phyloP scores from a whole-genome alignment of 2,113 vertebrate genomes.

The Rhinoderma darwinii region DNA sequence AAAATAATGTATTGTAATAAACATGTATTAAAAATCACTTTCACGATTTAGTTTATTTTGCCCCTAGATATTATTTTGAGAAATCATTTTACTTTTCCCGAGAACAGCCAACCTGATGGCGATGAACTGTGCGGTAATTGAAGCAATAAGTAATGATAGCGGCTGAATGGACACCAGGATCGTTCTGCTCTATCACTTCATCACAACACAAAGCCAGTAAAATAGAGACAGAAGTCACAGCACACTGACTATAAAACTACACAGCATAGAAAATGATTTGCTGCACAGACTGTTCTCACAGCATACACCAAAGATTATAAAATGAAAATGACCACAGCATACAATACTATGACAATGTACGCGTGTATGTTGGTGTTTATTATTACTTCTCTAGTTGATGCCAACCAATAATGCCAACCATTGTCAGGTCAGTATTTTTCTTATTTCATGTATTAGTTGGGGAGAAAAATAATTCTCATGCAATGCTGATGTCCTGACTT shows the following conservation, averaged over 20 bases:
- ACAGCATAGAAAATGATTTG: not conserved
- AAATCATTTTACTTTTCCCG: conserved; percentile 1
- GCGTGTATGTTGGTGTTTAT: too few species aligned
- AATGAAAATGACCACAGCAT: not conserved
- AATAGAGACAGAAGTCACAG: not conserved
- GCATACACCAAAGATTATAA: not conserved
- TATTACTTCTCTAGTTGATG: too few species aligned
- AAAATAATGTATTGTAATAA: not conserved
- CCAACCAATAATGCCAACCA: too few species aligned
- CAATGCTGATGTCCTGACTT: too few species aligned
- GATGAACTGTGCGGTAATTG: not conserved
- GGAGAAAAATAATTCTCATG: too few species aligned
- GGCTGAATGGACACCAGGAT: not conserved
- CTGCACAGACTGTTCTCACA: not conserved
- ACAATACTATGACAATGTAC: not conserved
- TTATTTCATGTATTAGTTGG: too few species aligned
- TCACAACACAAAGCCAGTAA: conserved; percentile 18
- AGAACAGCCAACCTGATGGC: not conserved
- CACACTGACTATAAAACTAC: not conserved
- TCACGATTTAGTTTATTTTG: not conserved
- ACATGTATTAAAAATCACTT: not conserved
- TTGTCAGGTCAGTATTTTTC: too few species aligned
- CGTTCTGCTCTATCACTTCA: conserved; percentile 16
- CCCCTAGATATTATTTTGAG: not conserved
- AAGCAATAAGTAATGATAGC: conserved; percentile 32